A percentile compares a stretch with the other conserved stretches of the same genome.
Conservation (phyloP, 2,888 invertebrate genomes). For the Trachelus stipa region DNA sequence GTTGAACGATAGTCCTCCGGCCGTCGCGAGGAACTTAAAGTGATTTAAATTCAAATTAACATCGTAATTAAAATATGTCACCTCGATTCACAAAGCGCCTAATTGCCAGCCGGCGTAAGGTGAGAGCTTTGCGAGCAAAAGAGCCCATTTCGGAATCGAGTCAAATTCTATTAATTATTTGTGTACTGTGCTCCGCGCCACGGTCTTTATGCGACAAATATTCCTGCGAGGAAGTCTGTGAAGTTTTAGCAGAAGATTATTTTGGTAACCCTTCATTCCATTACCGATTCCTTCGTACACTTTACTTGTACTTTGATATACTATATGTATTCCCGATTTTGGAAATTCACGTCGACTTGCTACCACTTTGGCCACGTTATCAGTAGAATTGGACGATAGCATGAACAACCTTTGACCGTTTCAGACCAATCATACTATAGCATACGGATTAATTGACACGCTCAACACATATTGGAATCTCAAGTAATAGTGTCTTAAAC, state of each 20-base stretch:
- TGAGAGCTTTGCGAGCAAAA: neutral
- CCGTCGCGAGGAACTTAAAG: slow-evolving; percentile 21
- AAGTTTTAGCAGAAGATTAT: neutral
- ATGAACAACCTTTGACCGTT: neutral
- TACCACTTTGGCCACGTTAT: neutral
- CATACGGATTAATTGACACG: neutral
- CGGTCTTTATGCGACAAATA: neutral
- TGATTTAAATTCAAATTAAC: slow-evolving; percentile 27
- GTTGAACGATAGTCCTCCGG: slow-evolving; percentile 13
- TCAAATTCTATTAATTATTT: neutral
- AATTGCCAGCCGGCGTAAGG: slow-evolving; percentile 15
- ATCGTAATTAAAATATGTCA: slow-evolving; percentile 27
- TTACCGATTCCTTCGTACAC: neutral
- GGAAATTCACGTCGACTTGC: neutral
- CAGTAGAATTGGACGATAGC: neutral
- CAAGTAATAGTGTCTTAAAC: neutral
- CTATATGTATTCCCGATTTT: neutral
- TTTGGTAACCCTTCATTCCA: neutral
- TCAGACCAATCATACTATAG: neutral
- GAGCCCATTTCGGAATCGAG: neutral
- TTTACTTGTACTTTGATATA: neutral
- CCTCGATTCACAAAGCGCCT: slow-evolving; percentile 26
- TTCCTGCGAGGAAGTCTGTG: neutral
- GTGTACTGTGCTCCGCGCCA: neutral
- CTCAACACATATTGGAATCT: neutral